phyloP scores from a whole-genome alignment of 2,113 vertebrate species.

The Gadus chalcogrammus region DNA sequence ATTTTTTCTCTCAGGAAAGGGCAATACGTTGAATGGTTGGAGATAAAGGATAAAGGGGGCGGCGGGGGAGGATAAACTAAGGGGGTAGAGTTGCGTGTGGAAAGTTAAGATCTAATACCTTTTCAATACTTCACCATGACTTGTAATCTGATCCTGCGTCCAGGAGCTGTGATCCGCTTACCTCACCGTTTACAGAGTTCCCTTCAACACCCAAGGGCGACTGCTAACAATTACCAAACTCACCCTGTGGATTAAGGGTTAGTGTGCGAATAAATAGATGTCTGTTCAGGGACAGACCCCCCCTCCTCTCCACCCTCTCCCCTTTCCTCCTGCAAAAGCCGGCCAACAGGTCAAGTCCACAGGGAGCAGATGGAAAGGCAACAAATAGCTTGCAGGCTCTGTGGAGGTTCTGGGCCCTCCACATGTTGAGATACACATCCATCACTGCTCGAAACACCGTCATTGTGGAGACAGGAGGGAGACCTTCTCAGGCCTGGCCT shows the following conservation, averaged over 20 bases:
- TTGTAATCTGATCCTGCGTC: slow-evolving; percentile 35
- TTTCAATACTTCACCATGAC: slow-evolving; percentile 9
- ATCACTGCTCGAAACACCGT: slow-evolving; percentile 31
- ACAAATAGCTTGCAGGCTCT: slow-evolving; percentile 15
- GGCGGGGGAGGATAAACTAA: background rate
- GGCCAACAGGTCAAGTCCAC: slow-evolving; percentile 34
- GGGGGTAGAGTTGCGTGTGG: slow-evolving; percentile 25
- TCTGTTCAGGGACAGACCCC: slow-evolving; percentile 34
- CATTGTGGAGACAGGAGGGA: slow-evolving; percentile 5
- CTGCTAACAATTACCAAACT: slow-evolving; percentile 68
- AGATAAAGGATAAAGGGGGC: background rate
- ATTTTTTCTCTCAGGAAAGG: slow-evolving; percentile 34
- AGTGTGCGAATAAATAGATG: slow-evolving; percentile 40
- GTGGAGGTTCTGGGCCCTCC: slow-evolving; percentile 27
- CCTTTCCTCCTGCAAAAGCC: slow-evolving; percentile 23
- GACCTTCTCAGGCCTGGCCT: slow-evolving; percentile 25
- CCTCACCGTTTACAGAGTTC: slow-evolving; percentile 45
- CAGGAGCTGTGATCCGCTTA: slow-evolving; percentile 52
- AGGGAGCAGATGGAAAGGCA: slow-evolving; percentile 36
- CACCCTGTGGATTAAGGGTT: slow-evolving; percentile 56
- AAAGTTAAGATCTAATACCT: slow-evolving; percentile 31
- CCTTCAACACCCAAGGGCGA: slow-evolving; percentile 48
- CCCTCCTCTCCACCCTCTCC: background rate
- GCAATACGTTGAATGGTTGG: background rate
- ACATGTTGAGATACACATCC: slow-evolving; percentile 30